Percentiles rank a stretch among this genome's conserved stretches.
These are phyloP conservation scores for Boloria euphrosyne DNA, from an alignment of 2,888 invertebrate genomes.

Conservation along the genomic window DNA sequence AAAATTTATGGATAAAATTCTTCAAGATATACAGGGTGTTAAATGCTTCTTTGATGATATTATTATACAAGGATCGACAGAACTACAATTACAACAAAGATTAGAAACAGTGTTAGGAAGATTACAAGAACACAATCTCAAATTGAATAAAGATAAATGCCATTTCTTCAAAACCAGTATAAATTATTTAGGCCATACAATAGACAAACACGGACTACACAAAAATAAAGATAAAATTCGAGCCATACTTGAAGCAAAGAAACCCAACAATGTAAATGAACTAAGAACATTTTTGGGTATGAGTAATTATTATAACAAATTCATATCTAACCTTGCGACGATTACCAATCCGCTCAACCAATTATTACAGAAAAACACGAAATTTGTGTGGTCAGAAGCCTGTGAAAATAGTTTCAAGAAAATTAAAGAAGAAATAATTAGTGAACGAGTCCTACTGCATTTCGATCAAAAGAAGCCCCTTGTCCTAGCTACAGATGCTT, in stretches of 20 bases:
- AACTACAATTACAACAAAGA: background rate
- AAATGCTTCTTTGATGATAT: background rate
- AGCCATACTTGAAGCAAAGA: conserved; percentile 12
- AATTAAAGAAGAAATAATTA: conserved; percentile 47
- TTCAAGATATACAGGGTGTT: background rate
- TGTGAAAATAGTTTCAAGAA: background rate
- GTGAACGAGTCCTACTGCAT: too few relatives aligned
- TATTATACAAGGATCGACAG: background rate
- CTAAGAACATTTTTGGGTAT: conserved; percentile 22
- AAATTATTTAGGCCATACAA: background rate
- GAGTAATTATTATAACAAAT: conserved; percentile 28
- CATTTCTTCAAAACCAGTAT: background rate
- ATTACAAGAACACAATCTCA: background rate
- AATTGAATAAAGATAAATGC: background rate
- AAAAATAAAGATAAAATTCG: conserved; percentile 17
- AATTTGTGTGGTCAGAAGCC: too few relatives aligned
- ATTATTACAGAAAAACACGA: too few relatives aligned
- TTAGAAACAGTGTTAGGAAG: background rate
- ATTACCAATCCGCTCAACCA: too few relatives aligned
- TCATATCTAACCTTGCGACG: conserved; percentile 16
- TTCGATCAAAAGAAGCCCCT: too few relatives aligned
- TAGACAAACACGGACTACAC: background rate
- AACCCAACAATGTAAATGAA: conserved; percentile 14
- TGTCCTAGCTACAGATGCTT: conserved; percentile 23
- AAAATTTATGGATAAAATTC: background rate